Base-by-base conservation (phyloP, 2,888 invertebrate species). In the Drosophila nr. medialis region DNA sequence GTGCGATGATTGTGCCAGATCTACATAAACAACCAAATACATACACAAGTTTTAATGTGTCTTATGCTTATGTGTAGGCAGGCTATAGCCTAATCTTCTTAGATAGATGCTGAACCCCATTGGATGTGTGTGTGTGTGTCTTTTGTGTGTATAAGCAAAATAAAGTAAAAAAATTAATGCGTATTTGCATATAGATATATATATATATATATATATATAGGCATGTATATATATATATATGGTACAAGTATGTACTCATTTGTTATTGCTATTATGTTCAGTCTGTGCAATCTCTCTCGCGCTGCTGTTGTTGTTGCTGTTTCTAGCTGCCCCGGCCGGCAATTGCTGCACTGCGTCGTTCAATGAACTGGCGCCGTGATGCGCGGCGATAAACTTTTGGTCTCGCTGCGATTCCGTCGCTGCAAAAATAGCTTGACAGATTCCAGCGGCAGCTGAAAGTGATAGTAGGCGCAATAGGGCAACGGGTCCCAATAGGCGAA, bases 401-500 rank as follows among this genome's bases (percentile, higher is more conserved):
- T 77, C 61, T 83, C 77, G 50, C 80, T 68, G 74, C 89, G 86
- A 76, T 91, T 90, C 73, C 93, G 93, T 80, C 93, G 93, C 82
- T 94, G 94, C 71, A 95, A 92, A 88, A 95, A 94, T 49, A 93
- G 94, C 77, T 94, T 92, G 34, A 95, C 93, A 77, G 94, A 94
- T 79, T 94, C 94, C 77, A 96, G 94, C 0, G 97, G 96, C 83
- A 96, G 92, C 89, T 97, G 96, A 83, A 97, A 95, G 91, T 96
- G 96, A 93, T 97, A 97, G 91, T 96, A 97, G 4, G 96, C 97
- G 90, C 96, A 97, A 91, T 97, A 97, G 0, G 97, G 97, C 83
- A 97, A 91, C 7, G 97, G 97, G 91, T 97, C 97, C 97, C 97
- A 97, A 89, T 96, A 96, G 7, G 95, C 95, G 89, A 97, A 97